Percentiles rank a stretch among this genome's conserved stretches.
Conservation (phyloP, 1,140 invertebrate species). For the Wasmannia auropunctata region DNA sequence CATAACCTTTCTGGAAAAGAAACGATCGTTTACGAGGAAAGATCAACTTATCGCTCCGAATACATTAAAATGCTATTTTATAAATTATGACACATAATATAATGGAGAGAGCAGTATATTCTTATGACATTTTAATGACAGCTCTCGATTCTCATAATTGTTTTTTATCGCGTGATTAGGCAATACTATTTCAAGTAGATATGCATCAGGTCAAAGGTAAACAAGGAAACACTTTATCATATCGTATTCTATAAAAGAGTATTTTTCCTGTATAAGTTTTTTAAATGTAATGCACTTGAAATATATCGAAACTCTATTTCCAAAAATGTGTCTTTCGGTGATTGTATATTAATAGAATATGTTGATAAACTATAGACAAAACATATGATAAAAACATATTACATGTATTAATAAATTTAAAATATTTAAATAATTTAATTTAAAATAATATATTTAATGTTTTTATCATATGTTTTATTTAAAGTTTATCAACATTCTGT, state of each 20-base stretch:
- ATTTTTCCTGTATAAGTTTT: background rate
- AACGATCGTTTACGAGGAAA: background rate
- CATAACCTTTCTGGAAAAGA: background rate
- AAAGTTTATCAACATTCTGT: background rate
- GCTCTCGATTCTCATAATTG: background rate
- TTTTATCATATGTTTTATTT: background rate
- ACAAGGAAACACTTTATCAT: background rate
- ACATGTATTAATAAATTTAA: background rate
- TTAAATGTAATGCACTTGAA: background rate
- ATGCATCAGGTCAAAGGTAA: background rate
- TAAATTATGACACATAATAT: background rate
- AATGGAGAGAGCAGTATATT: background rate
- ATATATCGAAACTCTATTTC: background rate
- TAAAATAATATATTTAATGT: background rate
- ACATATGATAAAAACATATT: background rate
- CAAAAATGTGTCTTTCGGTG: background rate
- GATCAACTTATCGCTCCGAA: background rate
- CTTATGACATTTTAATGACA: background rate
- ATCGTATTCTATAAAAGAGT: background rate
- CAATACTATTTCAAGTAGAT: background rate
- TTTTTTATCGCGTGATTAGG: background rate
- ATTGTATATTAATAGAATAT: too few relatives aligned
- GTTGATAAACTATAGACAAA: too few relatives aligned
- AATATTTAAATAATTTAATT: background rate
- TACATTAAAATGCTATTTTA: background rate